Base-by-base conservation (phyloP, 2,113 vertebrate species). In the Mirounga angustirostris region DNA sequence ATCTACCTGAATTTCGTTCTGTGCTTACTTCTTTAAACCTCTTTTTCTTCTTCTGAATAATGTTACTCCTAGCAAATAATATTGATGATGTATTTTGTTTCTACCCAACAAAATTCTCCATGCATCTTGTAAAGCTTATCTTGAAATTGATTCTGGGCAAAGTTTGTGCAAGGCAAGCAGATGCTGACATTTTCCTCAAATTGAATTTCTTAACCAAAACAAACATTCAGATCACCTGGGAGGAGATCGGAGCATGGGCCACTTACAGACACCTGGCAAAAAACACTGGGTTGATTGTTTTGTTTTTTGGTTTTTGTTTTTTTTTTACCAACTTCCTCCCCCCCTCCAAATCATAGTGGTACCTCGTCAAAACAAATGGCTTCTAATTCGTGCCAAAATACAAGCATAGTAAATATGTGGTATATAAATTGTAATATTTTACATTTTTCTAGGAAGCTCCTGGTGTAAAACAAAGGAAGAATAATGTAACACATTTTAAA, bases 101-200 rank as follows among this genome's bases (percentile, higher is more conserved):
- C 61, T 65, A 67, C 13, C 69, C 43, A 33, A 13, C 19, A 90
- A n/a, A 89, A 79, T 89, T 85, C 43, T 71, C 84, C 24, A n/a
- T 54, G 33, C 76, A 30, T 71, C 40, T 79, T 61, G 28, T 61
- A n/a, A 85, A 56, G n/a, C 46, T 56, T 36, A 22, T 65, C n/a
- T 69, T 56, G 43, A 93, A 71, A 56, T 14, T 73, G 54, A 56
- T 33, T 74, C 59, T 15, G 65, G 67, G 58, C 56, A 67, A 46
- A 59, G 56, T 87, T 50, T 76, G 13, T 19, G 7, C 30, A 52
- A 21, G 10, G 30, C 12, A 30, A 79, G n/a, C 43, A 65, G 56
- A 61, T 61, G 74, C 43, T 88, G 76, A 52, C 65, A 43, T 69
- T 88, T 76, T 83, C 74, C 76, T 85, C 50, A 52, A 67, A 73